These are phyloP conservation scores for Perdita meconis DNA, from an alignment of 2,888 invertebrate species.

Conservation along the genomic window DNA sequence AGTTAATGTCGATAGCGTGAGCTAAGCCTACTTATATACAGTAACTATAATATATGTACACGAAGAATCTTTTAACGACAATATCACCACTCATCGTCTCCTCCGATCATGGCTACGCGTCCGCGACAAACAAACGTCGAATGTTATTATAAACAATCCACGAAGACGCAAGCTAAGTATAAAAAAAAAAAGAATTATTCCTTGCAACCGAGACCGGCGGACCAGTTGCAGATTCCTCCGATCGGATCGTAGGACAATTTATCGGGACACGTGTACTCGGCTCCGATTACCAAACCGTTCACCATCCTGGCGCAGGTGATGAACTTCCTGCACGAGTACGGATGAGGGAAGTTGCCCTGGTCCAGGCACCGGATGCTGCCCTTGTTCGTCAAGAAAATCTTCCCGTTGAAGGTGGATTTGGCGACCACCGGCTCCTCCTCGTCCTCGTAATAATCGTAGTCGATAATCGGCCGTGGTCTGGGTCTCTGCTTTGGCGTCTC, in stretches of 20 bases:
- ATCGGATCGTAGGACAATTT: conserved; percentile 95
- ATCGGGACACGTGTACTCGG: conserved; percentile 95
- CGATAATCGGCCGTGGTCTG: conserved; percentile 82
- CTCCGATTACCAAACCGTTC: conserved; percentile 91
- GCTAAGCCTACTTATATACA: conserved; percentile 68
- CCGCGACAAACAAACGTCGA: too few relatives aligned
- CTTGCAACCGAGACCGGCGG: conserved; percentile 91
- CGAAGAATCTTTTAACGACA: conserved; percentile 72
- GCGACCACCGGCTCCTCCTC: conserved; percentile 87
- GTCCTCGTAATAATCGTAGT: conserved; percentile 90
- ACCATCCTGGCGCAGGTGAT: conserved; percentile 95
- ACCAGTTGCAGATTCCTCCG: conserved; percentile 96
- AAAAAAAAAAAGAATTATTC: conserved; percentile 84
- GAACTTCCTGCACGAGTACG: conserved; percentile 95
- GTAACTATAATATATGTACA: conserved; percentile 66
- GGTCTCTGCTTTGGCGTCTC: conserved; percentile 62
- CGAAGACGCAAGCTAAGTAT: too few relatives aligned
- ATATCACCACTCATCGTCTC: conserved; percentile 76
- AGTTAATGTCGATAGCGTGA: conserved; percentile 44
- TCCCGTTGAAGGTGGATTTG: conserved; percentile 86
- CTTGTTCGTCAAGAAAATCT: conserved; percentile 86
- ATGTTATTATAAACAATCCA: too few relatives aligned
- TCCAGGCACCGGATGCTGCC: conserved; percentile 93
- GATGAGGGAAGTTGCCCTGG: conserved; percentile 96
- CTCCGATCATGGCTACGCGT: conserved; percentile 48